Conservation (phyloP, 2,797 vertebrate genomes). For the Oceanodroma leucorhoa region DNA sequence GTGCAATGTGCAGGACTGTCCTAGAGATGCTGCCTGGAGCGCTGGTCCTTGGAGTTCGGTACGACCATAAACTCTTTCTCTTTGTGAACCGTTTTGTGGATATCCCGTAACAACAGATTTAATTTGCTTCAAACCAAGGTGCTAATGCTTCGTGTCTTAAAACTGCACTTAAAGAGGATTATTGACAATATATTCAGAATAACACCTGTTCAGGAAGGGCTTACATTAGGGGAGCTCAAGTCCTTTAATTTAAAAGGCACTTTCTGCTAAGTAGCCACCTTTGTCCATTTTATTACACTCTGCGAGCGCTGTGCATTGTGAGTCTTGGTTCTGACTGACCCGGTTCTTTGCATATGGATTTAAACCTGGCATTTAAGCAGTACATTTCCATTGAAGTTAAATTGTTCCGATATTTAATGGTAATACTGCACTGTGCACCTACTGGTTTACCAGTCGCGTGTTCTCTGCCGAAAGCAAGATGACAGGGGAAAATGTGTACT, state of each 20-base stretch:
- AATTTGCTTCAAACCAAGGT: conserved; percentile 54
- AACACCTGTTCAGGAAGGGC: conserved; percentile 48
- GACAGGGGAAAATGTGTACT: background rate
- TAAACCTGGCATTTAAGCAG: conserved; percentile 34
- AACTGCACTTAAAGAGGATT: conserved; percentile 64
- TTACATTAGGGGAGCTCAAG: conserved; percentile 22
- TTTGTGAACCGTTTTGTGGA: conserved; percentile 57
- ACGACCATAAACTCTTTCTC: conserved; percentile 87
- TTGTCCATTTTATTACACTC: conserved; percentile 1
- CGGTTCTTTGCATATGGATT: conserved; percentile 15
- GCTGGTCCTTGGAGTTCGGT: conserved; percentile 97
- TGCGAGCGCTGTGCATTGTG: background rate
- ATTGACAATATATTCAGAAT: conserved; percentile 31
- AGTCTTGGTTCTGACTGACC: conserved; percentile 18
- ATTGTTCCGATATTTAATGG: background rate
- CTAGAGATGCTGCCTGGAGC: conserved; percentile 88
- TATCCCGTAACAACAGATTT: conserved; percentile 50
- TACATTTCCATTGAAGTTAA: conserved; percentile 19
- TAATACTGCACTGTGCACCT: background rate
- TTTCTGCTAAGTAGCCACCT: conserved; percentile 47
- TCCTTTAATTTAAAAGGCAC: conserved; percentile 60
- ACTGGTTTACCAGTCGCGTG: background rate
- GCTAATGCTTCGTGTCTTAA: conserved; percentile 61
- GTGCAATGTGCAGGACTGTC: conserved; percentile 93
- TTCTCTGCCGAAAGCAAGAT: conserved; percentile 1